phyloP scores from a whole-genome alignment of 92 coral and sea anemone species.

The Epizoanthus scotinus region DNA sequence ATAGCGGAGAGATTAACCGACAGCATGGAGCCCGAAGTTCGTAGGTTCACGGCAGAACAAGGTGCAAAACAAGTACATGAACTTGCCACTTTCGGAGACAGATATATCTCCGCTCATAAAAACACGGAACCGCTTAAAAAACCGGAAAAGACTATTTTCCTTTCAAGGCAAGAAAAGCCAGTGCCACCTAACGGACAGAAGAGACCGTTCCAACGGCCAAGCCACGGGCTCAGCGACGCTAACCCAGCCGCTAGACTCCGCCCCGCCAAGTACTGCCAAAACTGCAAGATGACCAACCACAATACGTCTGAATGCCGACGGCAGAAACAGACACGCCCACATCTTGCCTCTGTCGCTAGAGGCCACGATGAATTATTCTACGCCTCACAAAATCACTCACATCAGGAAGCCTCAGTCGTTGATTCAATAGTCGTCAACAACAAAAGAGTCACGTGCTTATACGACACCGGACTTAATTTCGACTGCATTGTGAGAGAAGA shows the following conservation, averaged over 20 bases:
- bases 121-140: not conserved
- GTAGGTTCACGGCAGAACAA: not conserved
- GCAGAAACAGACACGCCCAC: not conserved
- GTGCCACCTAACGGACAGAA: conserved; percentile 18
- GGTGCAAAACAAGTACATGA: conserved; percentile 11
- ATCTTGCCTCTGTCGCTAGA: too few relatives aligned
- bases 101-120: conserved; percentile 2
- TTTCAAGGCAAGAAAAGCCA: conserved; percentile 12
- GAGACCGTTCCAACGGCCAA: not conserved
- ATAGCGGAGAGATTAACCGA: conserved; percentile 15
- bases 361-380: too few relatives aligned
- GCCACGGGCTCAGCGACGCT: conserved; percentile 18
- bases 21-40: conserved; percentile 17
- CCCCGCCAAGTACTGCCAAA: conserved; percentile 5
- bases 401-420: conserved; percentile 2
- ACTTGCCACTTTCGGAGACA: conserved; percentile 7
- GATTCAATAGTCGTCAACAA: conserved; percentile 13
- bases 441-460: conserved; percentile 19
- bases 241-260: conserved; percentile 4
- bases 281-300: conserved; percentile 10
- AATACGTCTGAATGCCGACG: not conserved
- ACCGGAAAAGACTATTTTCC: conserved; percentile 14
- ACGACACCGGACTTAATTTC: conserved; percentile 17
- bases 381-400: not conserved
- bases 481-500: conserved; percentile 22